Evolutionary conservation across 2,888 invertebrate species (phyloP), one percentile per base, ranked within the genome.

Genomic region (Eupithecia inturbata): DNA sequence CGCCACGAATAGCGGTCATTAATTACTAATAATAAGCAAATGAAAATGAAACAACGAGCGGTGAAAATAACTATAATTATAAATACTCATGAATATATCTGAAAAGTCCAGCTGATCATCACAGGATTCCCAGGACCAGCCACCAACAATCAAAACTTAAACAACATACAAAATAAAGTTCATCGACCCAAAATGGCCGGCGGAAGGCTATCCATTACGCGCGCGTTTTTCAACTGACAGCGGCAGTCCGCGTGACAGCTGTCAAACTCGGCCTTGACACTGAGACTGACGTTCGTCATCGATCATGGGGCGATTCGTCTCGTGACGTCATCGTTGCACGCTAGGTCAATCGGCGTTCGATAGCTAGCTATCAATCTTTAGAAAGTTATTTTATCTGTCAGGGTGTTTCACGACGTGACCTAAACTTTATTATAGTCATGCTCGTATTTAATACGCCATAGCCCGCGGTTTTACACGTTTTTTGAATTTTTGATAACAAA

Each of bases 151-250:
- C 79, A 79, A 79, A 77, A 74, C 36, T 69, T 76, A 68, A 71
- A 77, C 72, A 77, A 77, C 76, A 80, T 77, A 78, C 74, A 80
- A 80, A 79, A 78, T 70, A 70, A 60, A 33, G 91, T 88, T 89
- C 91, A 82, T 81, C 85, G 89, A 84, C 89, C 90, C 82, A 87
- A 87, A 80, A 88, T 89, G 88, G 89, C 81, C 63, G 85, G 86
- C 78, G 89, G 88, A 85, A 87, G 85, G 88, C 91, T 87, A 94
- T 93, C 92, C 92, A 93, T 93, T 92, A 93, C 88, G 80, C 87
- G 83, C 86, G 86, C 91, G 89, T 91, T 92, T 92, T 92, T 91
- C 91, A 78, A 78, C 76, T 82, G 82, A 82, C 81, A 82, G 81
- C 77, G 57, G 79, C 81, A 81, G 82, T 81, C 74, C 75, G 69